Evolutionary conservation across 2,797 vertebrate genomes (phyloP), one percentile per base, ranked within the genome.

Genomic region (Chiloscyllium punctatum): DNA sequence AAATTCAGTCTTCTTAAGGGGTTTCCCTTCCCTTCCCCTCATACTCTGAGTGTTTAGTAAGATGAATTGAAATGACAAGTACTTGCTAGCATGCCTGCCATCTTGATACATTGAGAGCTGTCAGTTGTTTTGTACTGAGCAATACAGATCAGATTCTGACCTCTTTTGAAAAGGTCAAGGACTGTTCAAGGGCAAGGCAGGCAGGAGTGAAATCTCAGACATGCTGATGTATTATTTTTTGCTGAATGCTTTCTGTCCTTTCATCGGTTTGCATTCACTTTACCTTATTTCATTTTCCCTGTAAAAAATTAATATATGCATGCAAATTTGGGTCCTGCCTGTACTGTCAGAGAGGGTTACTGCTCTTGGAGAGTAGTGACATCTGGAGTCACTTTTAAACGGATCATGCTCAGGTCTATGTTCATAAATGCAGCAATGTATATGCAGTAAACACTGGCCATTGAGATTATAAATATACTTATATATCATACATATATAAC

Each of bases 11-110:
- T 57, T 77, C 71, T 94, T 77, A 48, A 95, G 71, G 27, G 71
- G n/a, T 71, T 96, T 82, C 90, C 91, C 95, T 74, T 91, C 66
- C 77, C 72, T 96, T 94, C 88, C 66, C 79, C 95, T 79, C 66
- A 84, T 94, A 48, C 97, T 97, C 96, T 96, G 96, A 96, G 96
- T 16, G 0, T 96, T 84, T 95, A 96, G 96, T 96, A 97, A 98
- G 97, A 98, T 96, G 96, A 96, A 97, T 98, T 96, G 97, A 96
- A 97, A 96, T 96, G 97, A 97, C 97, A 97, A 48, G 2, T 16
- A 0, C 96, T 96, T 96, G 96, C 96, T 96, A 72, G 97, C 95
- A 82, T 97, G 97, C 97, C 97, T 96, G 97, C 97, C 51, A 95
- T 96, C 95, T 88, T 97, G 97, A 97, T 97, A 96, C 98, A 97